phyloP scores from a whole-genome alignment of 2,888 invertebrate species.

The Selenia dentaria region DNA sequence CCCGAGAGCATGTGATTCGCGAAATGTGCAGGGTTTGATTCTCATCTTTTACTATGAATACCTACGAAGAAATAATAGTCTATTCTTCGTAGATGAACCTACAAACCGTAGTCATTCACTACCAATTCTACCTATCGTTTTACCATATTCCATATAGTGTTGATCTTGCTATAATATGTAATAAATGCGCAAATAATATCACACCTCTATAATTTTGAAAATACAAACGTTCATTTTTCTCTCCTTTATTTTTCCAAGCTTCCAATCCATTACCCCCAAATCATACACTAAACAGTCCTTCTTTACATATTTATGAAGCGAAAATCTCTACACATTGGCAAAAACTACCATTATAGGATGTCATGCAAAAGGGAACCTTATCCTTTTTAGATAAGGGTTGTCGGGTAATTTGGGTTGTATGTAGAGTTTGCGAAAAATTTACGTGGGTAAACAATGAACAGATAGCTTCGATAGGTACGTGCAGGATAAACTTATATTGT shows the following conservation, averaged over 20 bases:
- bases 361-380: conserved; percentile 18
- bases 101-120: too few species aligned
- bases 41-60: too few species aligned
- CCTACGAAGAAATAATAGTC: too few species aligned
- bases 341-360: conserved; percentile 11
- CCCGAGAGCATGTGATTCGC: too few species aligned
- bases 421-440: conserved; percentile 20
- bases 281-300: conserved; percentile 57
- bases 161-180: too few species aligned
- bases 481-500: conserved; percentile 15
- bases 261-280: conserved; percentile 53
- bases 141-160: too few species aligned
- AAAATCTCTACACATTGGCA: conserved; percentile 23
- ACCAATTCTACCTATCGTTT: too few species aligned
- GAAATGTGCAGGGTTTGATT: too few species aligned
- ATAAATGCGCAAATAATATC: background rate
- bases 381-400: conserved; percentile 9
- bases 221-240: conserved; percentile 25
- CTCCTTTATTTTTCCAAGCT: conserved; percentile 32
- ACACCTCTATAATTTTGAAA: conserved; percentile 10
- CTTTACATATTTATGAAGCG: conserved; percentile 59
- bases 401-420: conserved; percentile 13
- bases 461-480: conserved; percentile 20
- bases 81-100: too few species aligned
- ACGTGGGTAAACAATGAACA: conserved; percentile 31